phyloP scores from a whole-genome alignment of 2,888 invertebrate genomes.

The Idaea straminata region DNA sequence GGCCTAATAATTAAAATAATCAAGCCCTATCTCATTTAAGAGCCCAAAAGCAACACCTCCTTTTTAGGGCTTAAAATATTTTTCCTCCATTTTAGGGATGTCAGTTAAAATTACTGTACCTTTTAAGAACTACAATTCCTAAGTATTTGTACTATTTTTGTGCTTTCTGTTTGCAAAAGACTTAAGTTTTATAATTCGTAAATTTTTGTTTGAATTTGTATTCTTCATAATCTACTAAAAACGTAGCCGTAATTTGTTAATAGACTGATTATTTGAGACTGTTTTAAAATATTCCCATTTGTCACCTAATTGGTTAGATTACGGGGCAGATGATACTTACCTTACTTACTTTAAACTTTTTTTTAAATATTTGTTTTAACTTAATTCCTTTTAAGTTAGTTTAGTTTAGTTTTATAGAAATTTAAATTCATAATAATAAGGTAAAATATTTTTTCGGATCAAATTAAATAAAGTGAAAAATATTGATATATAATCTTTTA shows the following conservation, averaged over 20 bases:
- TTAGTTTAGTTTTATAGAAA: not conserved
- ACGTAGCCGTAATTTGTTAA: not conserved
- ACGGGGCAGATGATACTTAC: not conserved
- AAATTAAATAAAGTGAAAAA: too few relatives aligned
- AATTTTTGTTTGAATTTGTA: not conserved
- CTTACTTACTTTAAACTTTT: not conserved
- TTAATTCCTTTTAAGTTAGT: not conserved
- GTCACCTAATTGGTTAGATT: not conserved
- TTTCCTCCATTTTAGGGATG: too few relatives aligned
- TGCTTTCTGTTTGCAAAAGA: too few relatives aligned
- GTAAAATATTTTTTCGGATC: too few relatives aligned
- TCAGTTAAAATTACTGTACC: too few relatives aligned
- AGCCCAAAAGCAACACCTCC: not conserved
- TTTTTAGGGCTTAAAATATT: too few relatives aligned
- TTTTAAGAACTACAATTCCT: too few relatives aligned
- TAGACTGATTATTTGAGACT: not conserved
- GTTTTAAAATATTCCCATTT: not conserved
- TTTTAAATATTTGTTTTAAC: not conserved
- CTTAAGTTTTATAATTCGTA: not conserved
- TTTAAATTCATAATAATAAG: not conserved
- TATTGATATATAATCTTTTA: too few relatives aligned
- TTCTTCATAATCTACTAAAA: not conserved
- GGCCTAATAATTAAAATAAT: not conserved
- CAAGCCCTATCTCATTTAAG: too few relatives aligned
- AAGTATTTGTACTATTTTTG: too few relatives aligned